Base-by-base conservation (phyloP, 2,113 vertebrate species). In the Rhineura floridana region DNA sequence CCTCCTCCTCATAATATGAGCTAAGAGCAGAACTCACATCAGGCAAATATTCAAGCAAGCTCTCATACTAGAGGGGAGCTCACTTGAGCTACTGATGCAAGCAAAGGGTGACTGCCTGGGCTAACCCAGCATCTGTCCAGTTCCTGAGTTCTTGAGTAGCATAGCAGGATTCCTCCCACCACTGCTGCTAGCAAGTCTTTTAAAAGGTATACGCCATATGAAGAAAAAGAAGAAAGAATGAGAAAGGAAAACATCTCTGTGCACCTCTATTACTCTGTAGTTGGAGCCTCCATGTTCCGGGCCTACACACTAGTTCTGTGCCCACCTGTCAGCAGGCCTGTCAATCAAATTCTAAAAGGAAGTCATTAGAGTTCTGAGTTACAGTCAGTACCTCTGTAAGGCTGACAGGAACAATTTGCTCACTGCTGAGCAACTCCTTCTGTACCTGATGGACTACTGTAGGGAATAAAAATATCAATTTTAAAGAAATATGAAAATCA, bases 311-410 rank as follows among this genome's bases (percentile, higher is more conserved):
- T 44, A n/a, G 63, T 33, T 70, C 50, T 79, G 36, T 15, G 39
- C 48, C 39, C 46, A 21, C 70, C 50, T 25, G 63, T n/a, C 77
- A 87, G 28, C 50, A 81, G 77, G 17, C 65, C 39, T 55, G 67
- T 70, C 78, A 81, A 72, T 87, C 65, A 81, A 72, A 81, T 70
- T n/a, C 77, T 87, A 81, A 39, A 59, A 81, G 42, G 77, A 70
- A 59, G 36, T 70, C 65, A 81, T 81, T 81, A 80, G 36, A 8
- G 5, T 11, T 17, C 77, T 55, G 46, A 33, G 36, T 70, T 48
- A 81, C 48, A 33, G 48, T 59, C 77, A 72, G 69, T 72, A 59
- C 36, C 77, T 80, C 36, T 55, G 50, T 44, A 42, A 87, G 39
- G 50, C 50, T 70, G 63, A 87, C 42, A 52, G 48, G 86, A 73